These are phyloP conservation scores for Amphiprion ocellaris DNA, from an alignment of 2,113 vertebrate species.

Conservation along the genomic window DNA sequence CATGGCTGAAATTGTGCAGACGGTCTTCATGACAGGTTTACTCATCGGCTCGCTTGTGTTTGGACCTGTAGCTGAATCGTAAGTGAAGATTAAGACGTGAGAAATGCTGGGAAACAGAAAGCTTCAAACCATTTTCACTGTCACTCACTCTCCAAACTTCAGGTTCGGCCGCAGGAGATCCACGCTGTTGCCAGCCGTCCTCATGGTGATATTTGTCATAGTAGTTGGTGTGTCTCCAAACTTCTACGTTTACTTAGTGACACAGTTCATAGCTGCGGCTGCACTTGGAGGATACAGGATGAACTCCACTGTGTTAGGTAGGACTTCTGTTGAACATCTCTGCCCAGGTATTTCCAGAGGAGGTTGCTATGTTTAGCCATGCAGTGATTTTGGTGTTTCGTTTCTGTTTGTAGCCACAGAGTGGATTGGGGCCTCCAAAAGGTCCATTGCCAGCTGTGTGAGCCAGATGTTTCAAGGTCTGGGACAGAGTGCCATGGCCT, in stretches of 20 bases:
- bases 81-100: constrained; percentile 21
- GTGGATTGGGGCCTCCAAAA: constrained; percentile 70
- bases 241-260: constrained; percentile 42
- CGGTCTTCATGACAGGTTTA: constrained; percentile 57
- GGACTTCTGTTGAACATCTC: not conserved
- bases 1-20: constrained; percentile 48
- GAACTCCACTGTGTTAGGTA: constrained; percentile 70
- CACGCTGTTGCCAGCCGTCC: constrained; percentile 56
- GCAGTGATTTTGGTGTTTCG: constrained; percentile 9
- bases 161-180: constrained; percentile 68
- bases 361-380: not conserved
- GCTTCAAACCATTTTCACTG: not conserved
- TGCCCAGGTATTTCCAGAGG: not conserved
- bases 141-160: not conserved
- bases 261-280: constrained; percentile 61
- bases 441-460: constrained; percentile 65
- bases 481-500: constrained; percentile 73
- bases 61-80: constrained; percentile 68
- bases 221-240: constrained; percentile 59
- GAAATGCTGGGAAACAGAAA: not conserved
- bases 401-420: constrained; percentile 64
- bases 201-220: constrained; percentile 39
- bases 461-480: constrained; percentile 50
- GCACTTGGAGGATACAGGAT: constrained; percentile 64
- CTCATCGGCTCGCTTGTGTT: constrained; percentile 66